Evolutionary conservation across 2,113 vertebrate species (phyloP).

Genomic region (Rutilus rutilus): DNA sequence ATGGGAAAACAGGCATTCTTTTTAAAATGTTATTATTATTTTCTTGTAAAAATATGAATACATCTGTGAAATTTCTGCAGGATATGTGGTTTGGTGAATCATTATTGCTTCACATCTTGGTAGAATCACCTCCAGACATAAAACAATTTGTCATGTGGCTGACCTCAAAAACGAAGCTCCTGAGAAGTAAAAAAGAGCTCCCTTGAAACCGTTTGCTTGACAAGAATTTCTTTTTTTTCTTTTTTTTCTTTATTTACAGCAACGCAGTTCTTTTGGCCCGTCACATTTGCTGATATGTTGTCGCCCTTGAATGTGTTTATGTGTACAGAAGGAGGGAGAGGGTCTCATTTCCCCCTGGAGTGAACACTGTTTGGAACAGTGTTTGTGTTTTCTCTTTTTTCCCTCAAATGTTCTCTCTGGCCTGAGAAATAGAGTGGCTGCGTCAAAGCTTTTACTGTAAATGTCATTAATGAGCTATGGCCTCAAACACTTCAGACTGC

Average conservation of each 20-base stretch:
- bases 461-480: constrained; percentile 70
- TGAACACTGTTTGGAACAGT: background rate
- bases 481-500: constrained; percentile 69
- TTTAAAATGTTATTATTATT: no score
- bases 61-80: background rate
- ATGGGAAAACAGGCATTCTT: no score
- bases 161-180: background rate
- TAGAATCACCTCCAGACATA: constrained; percentile 11
- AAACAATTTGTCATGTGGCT: background rate
- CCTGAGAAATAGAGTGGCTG: constrained; percentile 49
- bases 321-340: background rate
- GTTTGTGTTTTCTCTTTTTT: background rate
- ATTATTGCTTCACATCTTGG: background rate
- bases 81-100: background rate
- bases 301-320: background rate
- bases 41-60: background rate
- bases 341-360: background rate
- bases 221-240: background rate
- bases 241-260: background rate
- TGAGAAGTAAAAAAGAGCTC: background rate
- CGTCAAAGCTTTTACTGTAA: constrained; percentile 66
- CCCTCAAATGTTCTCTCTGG: constrained; percentile 53
- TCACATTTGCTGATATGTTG: constrained; percentile 20
- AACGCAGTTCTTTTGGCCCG: background rate
- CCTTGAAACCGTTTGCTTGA: background rate